These are phyloP conservation scores for Megalops cyprinoides DNA, from an alignment of 2,797 vertebrate genomes.

Conservation along the genomic window DNA sequence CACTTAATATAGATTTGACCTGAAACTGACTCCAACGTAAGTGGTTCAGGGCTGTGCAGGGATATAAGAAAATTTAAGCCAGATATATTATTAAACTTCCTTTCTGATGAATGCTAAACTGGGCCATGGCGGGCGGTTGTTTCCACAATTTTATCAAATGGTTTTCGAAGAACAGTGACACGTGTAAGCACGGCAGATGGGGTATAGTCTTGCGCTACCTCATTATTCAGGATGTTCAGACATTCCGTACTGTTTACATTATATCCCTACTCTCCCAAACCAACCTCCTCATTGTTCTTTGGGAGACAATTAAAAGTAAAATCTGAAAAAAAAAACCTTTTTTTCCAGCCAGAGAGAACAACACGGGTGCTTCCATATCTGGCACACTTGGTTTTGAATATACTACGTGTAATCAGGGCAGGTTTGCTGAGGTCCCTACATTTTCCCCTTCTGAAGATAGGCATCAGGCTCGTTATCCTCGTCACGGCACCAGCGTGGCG, in stretches of 20 bases:
- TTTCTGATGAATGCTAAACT: neutral
- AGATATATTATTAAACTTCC: constrained; percentile 3
- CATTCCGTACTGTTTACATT: neutral
- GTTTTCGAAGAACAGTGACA: constrained; percentile 34
- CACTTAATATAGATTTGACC: neutral
- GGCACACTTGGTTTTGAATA: too few relatives aligned
- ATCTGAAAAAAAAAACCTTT: too few relatives aligned
- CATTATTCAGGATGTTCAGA: constrained; percentile 23
- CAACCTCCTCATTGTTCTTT: constrained; percentile 24
- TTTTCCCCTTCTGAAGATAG: too few relatives aligned
- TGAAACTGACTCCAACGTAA: neutral
- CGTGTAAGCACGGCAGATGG: constrained; percentile 38
- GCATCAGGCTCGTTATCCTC: too few relatives aligned
- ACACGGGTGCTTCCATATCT: constrained; percentile 73
- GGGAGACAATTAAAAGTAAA: constrained; percentile 45
- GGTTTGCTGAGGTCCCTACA: too few relatives aligned
- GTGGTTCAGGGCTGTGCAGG: neutral
- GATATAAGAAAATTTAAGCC: neutral
- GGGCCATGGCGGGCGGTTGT: neutral
- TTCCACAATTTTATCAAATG: neutral
- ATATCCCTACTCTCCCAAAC: constrained; percentile 7
- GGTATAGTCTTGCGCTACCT: neutral
- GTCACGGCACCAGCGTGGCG: too few relatives aligned
- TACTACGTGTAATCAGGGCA: too few relatives aligned
- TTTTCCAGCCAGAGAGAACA: constrained; percentile 48